Evolutionary conservation across 2,113 vertebrate genomes (phyloP), one percentile per base, ranked within the genome.

Genomic region (Ptilorrhoa leucosticta): DNA sequence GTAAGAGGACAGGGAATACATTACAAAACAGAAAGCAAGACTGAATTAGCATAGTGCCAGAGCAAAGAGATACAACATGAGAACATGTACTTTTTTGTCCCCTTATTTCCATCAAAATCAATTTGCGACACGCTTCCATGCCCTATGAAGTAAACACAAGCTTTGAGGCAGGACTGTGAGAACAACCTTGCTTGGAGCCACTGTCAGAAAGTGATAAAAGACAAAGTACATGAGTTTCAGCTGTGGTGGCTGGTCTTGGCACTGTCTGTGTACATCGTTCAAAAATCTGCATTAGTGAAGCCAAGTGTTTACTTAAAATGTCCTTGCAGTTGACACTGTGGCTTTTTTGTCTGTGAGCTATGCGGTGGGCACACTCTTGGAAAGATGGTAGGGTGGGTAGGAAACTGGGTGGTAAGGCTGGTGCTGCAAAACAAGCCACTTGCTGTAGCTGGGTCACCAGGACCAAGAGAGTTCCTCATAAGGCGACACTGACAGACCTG

Each of bases 181-280:
- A 92, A 81, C 42, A 88, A 66, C 33, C 37, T 76, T 64, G n/a
- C 69, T 60, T 28, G 60, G n/a, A 89, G 64, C 8, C 68, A 40
- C 53, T 11, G 28, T 73, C 60, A 60, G 68, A 90, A 92, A 45
- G n/a, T 44, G 15, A 66, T 20, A 47, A 77, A 90, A 80, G 50
- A n/a, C 23, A 24, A 90, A 73, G 15, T 50, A 42, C 30, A 15
- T 0, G 2, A 83, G 28, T 47, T 86, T 75, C 85, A 71, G 47
- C 57, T 60, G n/a, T 7, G 12, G 31, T 50, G 23, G 40, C 22
- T 57, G 17, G 7, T 53, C 33, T 53, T 31, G 11, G 66, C 27
- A 37, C 5, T 53, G 11, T 23, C 64, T 63, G 24, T 2, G 18
- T 20, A 66, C 5, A 35, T 66, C 0, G 0, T 33, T 40, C 54